These are phyloP conservation scores for Mantis religiosa DNA, from an alignment of 2,888 invertebrate species.

Conservation along the genomic window DNA sequence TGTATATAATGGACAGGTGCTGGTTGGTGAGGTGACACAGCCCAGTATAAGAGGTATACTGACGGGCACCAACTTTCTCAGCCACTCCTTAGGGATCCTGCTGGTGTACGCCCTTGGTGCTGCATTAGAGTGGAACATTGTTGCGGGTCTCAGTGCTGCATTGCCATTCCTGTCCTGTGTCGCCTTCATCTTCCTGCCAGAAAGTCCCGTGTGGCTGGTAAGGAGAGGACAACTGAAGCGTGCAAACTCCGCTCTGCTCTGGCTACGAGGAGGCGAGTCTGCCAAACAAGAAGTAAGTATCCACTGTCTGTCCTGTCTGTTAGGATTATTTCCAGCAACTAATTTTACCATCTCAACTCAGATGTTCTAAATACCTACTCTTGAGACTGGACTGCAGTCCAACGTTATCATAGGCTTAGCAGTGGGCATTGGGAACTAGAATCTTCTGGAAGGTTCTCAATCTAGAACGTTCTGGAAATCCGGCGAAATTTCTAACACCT, in stretches of 20 bases:
- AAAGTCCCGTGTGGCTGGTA: constrained; percentile 72
- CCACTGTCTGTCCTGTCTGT: no score
- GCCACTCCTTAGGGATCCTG: constrained; percentile 71
- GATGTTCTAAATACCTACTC: no score
- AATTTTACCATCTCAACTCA: no score
- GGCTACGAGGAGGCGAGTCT: constrained; percentile 41
- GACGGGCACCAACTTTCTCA: constrained; percentile 66
- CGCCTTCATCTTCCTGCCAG: constrained; percentile 62
- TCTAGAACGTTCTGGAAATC: no score
- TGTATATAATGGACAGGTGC: constrained; percentile 53
- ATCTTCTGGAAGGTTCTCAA: no score
- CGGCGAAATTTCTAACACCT: no score
- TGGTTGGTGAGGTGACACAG: constrained; percentile 71
- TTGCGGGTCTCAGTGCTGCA: constrained; percentile 59
- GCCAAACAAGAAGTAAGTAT: neutral
- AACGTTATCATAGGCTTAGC: no score
- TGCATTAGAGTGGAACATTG: constrained; percentile 61
- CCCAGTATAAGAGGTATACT: constrained; percentile 65
- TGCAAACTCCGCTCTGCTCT: constrained; percentile 55
- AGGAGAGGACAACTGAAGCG: constrained; percentile 53
- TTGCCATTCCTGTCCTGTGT: constrained; percentile 58
- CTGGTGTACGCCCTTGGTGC: constrained; percentile 71
- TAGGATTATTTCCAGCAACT: no score
- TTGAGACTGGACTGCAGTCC: no score
- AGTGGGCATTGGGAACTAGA: no score